phyloP scores from a whole-genome alignment of 2,888 invertebrate species.

The Allolobophora icterica region DNA sequence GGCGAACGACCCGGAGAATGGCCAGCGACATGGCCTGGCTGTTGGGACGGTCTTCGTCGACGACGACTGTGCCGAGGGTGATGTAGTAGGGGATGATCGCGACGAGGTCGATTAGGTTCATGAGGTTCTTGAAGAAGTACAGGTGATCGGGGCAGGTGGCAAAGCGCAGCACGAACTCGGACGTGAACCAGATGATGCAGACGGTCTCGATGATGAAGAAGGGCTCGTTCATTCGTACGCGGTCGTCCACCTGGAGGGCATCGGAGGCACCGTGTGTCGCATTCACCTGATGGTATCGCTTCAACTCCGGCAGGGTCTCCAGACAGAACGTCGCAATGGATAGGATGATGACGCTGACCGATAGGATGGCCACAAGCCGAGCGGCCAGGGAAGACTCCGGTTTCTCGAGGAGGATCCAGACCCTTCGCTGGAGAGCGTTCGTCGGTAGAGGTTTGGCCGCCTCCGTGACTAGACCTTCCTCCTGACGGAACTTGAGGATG shows the following conservation, averaged over 20 bases:
- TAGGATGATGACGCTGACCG: constrained; percentile 96
- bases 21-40: constrained; percentile 73
- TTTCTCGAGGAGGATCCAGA: constrained; percentile 99
- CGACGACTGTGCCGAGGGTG: constrained; percentile 96
- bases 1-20: constrained; percentile 94
- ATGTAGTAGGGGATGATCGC: constrained; percentile 99
- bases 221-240: constrained; percentile 97
- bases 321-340: constrained; percentile 99
- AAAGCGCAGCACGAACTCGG: constrained; percentile 92
- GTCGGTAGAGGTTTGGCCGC: constrained; percentile 96
- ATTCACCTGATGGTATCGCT: constrained; percentile 82
- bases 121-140: constrained; percentile 98
- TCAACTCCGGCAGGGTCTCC: constrained; percentile 98
- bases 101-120: constrained; percentile 98
- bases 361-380: constrained; percentile 97
- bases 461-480: constrained; percentile 72
- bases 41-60: constrained; percentile 72
- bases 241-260: constrained; percentile 88
- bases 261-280: constrained; percentile 52
- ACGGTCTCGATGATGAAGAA: constrained; percentile 99
- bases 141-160: constrained; percentile 97
- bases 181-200: constrained; percentile 99
- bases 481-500: constrained; percentile 73
- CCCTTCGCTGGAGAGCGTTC: constrained; percentile 95
- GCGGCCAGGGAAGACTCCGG: constrained; percentile 99